Percentiles rank a stretch among this genome's conserved stretches.
Conservation (phyloP, 2,888 invertebrate genomes). For the Antheraea yamamai region DNA sequence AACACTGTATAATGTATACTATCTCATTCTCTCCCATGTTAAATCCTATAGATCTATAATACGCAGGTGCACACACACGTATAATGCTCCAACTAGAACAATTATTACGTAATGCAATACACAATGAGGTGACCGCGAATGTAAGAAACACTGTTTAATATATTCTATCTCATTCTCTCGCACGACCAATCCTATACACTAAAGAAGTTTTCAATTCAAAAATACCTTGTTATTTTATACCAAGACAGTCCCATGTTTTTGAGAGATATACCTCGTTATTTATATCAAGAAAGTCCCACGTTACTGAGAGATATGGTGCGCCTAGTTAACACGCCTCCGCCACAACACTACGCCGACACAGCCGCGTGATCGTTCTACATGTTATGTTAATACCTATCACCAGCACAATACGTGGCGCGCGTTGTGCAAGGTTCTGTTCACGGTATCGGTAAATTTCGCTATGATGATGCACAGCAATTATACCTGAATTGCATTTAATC, state of each 20-base stretch:
- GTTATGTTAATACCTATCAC: conserved; percentile 8
- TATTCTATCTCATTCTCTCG: too few relatives aligned
- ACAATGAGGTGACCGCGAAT: too few relatives aligned
- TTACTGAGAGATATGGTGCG: neutral
- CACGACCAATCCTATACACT: too few relatives aligned
- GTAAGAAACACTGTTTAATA: too few relatives aligned
- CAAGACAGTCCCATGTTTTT: conserved; percentile 13
- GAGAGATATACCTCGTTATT: neutral
- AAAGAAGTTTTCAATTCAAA: too few relatives aligned
- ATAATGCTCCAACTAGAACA: too few relatives aligned
- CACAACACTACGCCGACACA: conserved; percentile 2
- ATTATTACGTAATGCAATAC: too few relatives aligned
- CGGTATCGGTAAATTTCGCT: neutral
- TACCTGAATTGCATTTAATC: neutral
- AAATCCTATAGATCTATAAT: too few relatives aligned
- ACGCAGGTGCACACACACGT: too few relatives aligned
- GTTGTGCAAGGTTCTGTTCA: conserved; percentile 8
- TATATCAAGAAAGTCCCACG: conserved; percentile 11
- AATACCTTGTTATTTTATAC: neutral
- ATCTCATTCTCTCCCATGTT: too few relatives aligned
- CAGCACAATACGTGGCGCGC: conserved; percentile 10
- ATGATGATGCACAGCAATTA: neutral
- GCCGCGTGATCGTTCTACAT: conserved; percentile 22
- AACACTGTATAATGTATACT: too few relatives aligned
- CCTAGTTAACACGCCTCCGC: neutral